Percentiles rank a stretch among this genome's conserved stretches.
Evolutionary conservation across 2,888 invertebrate species (phyloP).

Genomic region (Blera fallax): DNA sequence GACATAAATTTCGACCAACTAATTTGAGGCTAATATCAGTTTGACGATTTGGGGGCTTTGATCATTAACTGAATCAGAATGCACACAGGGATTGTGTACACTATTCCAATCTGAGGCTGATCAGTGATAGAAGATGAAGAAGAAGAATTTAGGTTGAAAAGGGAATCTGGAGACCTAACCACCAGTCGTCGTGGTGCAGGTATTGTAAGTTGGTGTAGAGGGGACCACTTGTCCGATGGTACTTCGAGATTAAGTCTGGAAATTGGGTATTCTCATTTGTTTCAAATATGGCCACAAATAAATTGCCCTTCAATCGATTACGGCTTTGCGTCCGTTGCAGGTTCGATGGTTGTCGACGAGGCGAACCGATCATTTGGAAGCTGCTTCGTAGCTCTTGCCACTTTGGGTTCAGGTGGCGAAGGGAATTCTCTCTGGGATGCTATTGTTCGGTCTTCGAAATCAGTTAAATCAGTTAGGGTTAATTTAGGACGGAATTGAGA

Average conservation of each 20-base stretch:
- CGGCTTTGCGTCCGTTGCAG: slow-evolving; percentile 62
- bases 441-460: slow-evolving; percentile 50
- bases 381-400: slow-evolving; percentile 30
- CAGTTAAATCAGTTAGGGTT: slow-evolving; percentile 66
- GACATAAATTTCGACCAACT: slow-evolving; percentile 71
- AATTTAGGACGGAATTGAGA: slow-evolving; percentile 68
- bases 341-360: slow-evolving; percentile 6
- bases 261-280: slow-evolving; percentile 75
- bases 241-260: slow-evolving; percentile 67
- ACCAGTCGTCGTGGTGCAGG: slow-evolving; percentile 17
- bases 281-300: slow-evolving; percentile 76
- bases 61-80: slow-evolving; percentile 63
- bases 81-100: slow-evolving; percentile 2
- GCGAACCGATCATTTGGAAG: slow-evolving; percentile 33
- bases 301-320: slow-evolving; percentile 75
- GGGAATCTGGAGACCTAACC: neutral
- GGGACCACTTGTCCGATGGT: slow-evolving; percentile 61
- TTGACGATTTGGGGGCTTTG: slow-evolving; percentile 63
- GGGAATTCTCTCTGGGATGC: slow-evolving; percentile 51
- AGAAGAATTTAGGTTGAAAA: slow-evolving; percentile 10
- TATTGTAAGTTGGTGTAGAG: slow-evolving; percentile 36
- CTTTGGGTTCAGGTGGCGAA: slow-evolving; percentile 52
- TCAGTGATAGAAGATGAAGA: slow-evolving; percentile 39
- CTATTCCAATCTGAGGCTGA: slow-evolving; percentile 38
- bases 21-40: slow-evolving; percentile 73